Evolutionary conservation across 2,797 vertebrate genomes (phyloP).

Genomic region (Caiman crocodilus): DNA sequence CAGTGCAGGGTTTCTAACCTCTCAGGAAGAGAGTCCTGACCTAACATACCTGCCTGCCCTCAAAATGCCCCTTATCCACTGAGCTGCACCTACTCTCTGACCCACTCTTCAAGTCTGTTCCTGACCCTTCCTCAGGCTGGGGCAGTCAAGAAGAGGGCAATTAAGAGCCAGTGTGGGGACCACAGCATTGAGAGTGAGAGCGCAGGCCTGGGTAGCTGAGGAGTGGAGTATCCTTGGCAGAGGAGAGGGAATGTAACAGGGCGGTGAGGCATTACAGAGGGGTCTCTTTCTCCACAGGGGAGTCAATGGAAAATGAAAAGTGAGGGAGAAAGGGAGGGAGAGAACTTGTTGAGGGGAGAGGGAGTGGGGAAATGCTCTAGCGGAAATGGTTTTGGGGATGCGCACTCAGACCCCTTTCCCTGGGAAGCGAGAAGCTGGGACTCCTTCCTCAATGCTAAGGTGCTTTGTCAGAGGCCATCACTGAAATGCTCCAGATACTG

Average conservation of each 20-base stretch:
- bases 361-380: neutral
- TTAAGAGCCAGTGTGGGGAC: accelerated
- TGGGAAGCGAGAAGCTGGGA: no score
- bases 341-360: no score
- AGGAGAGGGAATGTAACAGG: no score
- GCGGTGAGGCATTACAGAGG: no score
- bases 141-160: accelerated
- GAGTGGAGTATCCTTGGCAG: no score
- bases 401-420: neutral
- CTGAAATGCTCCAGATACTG: neutral
- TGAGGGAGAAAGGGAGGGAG: neutral
- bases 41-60: neutral
- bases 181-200: no score
- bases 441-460: neutral
- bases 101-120: neutral
- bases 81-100: neutral
- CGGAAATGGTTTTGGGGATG: no score
- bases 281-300: no score
- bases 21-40: neutral
- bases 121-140: neutral
- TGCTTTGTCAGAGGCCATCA: neutral
- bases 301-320: neutral
- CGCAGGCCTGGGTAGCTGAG: no score
- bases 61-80: neutral
- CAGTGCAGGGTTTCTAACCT: neutral